Evolutionary conservation across 2,797 vertebrate genomes (phyloP), one percentile per base, ranked within the genome.

Genomic region (Betta splendens): DNA sequence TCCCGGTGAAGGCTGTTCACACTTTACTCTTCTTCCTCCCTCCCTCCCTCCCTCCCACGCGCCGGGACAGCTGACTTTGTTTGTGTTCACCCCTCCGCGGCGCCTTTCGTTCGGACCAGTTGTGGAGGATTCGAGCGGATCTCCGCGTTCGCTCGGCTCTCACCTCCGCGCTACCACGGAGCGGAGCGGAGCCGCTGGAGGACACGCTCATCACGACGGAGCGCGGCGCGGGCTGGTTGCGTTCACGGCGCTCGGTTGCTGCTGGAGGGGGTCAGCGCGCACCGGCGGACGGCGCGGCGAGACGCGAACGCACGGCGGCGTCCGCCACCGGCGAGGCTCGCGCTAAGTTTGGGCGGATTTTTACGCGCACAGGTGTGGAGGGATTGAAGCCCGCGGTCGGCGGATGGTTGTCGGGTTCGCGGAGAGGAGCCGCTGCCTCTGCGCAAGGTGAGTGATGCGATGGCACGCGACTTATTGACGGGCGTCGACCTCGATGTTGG

Each of bases 371-470:
- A 84, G 84, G 89, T 73, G 69, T 44, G 45, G 4, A 22, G 36
- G 74, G 84, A 84, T 62, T 61, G 38, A 28, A 66, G 59, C 60
- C 10, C 51, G 64, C 84, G 21, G 63, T 42, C 51, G 72, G 69
- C 84, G 85, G 75, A 89, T 89, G 85, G 83, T 87, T 73, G 77
- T 69, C 80, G 83, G 77, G 33, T 63, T 65, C 17, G 67, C 35
- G 62, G 59, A 79, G 86, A 86, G 85, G 79, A 74, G 74, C 75
- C 83, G 5, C 54, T 74, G 77, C 78, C 82, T 82, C 77, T 77
- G 79, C 71, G 59, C 81, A 81, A 88, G 89, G 89, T 90, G 83
- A 90, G 89, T 64, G 78, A 81, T 71, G 80, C 59, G 73, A 46
- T 21, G 5, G 29, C 47, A 69, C 36, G 69, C 75, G 49, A 38